Evolutionary conservation across 1,140 invertebrate species (phyloP), one percentile per base, ranked within the genome.

Genomic region (Lucilia sericata): DNA sequence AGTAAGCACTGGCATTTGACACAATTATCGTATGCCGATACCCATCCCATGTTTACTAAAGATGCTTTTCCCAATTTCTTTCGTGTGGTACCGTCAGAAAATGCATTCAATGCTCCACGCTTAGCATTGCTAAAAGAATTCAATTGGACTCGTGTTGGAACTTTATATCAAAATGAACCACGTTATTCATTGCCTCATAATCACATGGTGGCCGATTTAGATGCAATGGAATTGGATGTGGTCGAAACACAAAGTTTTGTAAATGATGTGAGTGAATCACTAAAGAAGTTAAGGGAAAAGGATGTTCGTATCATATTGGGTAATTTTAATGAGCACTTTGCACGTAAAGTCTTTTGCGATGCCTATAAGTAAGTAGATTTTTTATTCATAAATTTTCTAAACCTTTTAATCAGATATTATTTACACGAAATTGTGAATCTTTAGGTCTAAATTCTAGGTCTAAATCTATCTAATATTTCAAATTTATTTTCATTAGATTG

Each of bases 131-230:
- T 99, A 75, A 93, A 95, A 87, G 94, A 96, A 88, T 99, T 98
- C 92, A 99, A 99, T 91, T 99, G 99, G 99, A 99, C 97, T 0
- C 93, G 97, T 82, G 98, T 99, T 13, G 98, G 98, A 2, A 99
- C 98, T 0, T 95, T 99, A 82, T 99, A 99, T 91, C 98, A 99
- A 91, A 99, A 98, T 88, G 97, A 99, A 88, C 97, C 98, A 0
- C 92, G 97, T 91, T 99, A 98, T 91, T 96, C 97, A 0, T 92
- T 98, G 92, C 97, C 98, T 25, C 97, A 99, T 90, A 98, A 98
- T 90, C 95, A 96, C 85, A 93, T 99, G 85, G 95, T 99, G 30
- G 96, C 96, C 13, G 95, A 98, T 91, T 91, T 99, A 84, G 98
- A 99, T 87, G 92, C 93, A 70, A 93, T 95, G 85, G 94, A 94